These are phyloP conservation scores for Drosophila fulvimacula DNA, from an alignment of 2,888 invertebrate genomes.

Conservation along the genomic window DNA sequence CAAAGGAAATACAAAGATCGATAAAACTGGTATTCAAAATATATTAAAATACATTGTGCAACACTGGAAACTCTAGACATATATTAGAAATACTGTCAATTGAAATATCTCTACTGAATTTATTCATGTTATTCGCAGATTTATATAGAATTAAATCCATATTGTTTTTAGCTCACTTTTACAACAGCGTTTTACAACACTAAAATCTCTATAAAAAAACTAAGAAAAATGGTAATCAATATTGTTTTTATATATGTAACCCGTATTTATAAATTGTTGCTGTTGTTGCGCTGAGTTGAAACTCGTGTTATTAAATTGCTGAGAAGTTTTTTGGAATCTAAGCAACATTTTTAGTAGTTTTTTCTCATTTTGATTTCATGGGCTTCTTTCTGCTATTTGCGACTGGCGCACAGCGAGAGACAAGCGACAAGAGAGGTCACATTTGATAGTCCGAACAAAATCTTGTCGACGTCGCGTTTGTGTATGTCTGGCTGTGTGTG, in stretches of 20 bases:
- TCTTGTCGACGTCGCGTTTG: slow-evolving; percentile 62
- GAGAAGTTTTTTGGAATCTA: slow-evolving; percentile 59
- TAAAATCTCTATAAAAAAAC: slow-evolving; percentile 11
- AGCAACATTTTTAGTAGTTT: slow-evolving; percentile 54
- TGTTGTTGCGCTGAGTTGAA: slow-evolving; percentile 65
- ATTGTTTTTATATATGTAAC: slow-evolving; percentile 19
- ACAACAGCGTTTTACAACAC: slow-evolving; percentile 14
- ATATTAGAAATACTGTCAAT: background rate
- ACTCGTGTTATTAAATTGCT: slow-evolving; percentile 74
- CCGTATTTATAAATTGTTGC: slow-evolving; percentile 47
- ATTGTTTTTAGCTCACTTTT: background rate
- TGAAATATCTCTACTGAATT: background rate
- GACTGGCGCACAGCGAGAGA: slow-evolving; percentile 38
- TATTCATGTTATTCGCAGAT: too few species aligned
- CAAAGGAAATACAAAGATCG: background rate
- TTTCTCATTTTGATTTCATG: slow-evolving; percentile 33
- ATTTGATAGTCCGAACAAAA: slow-evolving; percentile 75
- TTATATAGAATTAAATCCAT: background rate
- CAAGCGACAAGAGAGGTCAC: slow-evolving; percentile 71
- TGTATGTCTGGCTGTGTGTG: slow-evolving; percentile 23
- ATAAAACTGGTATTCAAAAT: background rate
- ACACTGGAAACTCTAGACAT: background rate
- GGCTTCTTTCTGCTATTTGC: slow-evolving; percentile 48
- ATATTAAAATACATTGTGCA: background rate
- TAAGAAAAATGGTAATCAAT: slow-evolving; percentile 12